Evolutionary conservation across 2,888 invertebrate species (phyloP), one percentile per base, ranked within the genome.

Genomic region (Schrankia costaestrigalis): DNA sequence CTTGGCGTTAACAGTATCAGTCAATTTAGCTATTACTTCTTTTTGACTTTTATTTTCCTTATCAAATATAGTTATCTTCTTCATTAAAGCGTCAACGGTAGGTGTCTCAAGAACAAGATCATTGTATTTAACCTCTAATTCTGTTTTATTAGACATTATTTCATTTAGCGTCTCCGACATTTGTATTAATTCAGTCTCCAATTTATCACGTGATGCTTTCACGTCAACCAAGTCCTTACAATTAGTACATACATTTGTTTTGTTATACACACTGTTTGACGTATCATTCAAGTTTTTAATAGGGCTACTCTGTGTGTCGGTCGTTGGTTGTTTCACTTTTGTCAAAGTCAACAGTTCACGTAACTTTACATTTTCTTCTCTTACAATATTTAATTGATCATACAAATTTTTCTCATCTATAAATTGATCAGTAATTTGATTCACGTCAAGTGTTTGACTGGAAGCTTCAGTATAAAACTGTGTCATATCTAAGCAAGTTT

Each of bases 401-500:
- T 38, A 23, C 25, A 73, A 25, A 13, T 13, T 37, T n/a, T 57
- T 40, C 35, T 58, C 59, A 30, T 74, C 25, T 27, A 55, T 28
- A 41, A 46, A 53, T 34, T 49, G 40, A 27, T 72, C 64, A 25
- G 40, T 41, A 15, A 52, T 38, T 44, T 56, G 50, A 38, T 53
- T 54, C 6, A 51, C 28, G 11, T 70, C 68, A 36, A 56, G 50
- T 6, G 67, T 72, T 56, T 76, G 76, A 53, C 66, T 70, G 21
- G 64, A 63, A 23, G 62, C 66, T 51, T 84, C 85, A 34, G 54
- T 75, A 31, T 61, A 71, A 46, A 62, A 66, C 43, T 78, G 78
- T 19, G 78, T 78, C 18, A 72, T 48, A 48, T 84, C 80, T 39
- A 80, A 67, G 45, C 76, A 76, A 4, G 79, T 81, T 62, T 81